Percentiles rank a stretch among this genome's conserved stretches.
Evolutionary conservation across 2,888 invertebrate genomes (phyloP).

Genomic region (Magallana nippona): DNA sequence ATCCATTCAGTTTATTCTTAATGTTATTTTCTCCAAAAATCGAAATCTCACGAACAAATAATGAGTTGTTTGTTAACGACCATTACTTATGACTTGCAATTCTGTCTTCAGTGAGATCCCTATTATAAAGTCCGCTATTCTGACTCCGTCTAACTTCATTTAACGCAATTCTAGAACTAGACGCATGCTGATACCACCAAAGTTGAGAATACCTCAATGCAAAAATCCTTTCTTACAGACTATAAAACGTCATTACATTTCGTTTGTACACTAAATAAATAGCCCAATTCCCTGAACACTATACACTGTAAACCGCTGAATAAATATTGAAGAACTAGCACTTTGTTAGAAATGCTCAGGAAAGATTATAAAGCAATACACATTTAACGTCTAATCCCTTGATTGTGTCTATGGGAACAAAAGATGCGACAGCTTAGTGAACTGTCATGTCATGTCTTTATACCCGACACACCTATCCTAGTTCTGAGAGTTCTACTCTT

Average conservation of each 20-base stretch:
- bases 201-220: neutral
- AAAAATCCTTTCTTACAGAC: neutral
- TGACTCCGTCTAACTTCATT: too few species aligned
- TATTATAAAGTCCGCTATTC: too few species aligned
- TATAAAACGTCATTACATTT: neutral
- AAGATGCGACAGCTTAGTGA: neutral
- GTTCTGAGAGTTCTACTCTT: neutral
- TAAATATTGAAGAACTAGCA: slow-evolving; percentile 13
- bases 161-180: neutral
- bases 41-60: too few species aligned
- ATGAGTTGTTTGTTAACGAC: too few species aligned
- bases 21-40: too few species aligned
- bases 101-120: too few species aligned
- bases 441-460: neutral
- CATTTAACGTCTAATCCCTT: slow-evolving; percentile 25
- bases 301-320: slow-evolving; percentile 27
- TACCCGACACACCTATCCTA: neutral
- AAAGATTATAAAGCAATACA: neutral
- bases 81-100: too few species aligned
- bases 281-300: neutral
- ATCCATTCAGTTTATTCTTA: too few species aligned
- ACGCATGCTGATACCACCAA: neutral
- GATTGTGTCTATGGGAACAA: neutral
- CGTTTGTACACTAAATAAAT: slow-evolving; percentile 12
- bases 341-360: neutral